phyloP scores from a whole-genome alignment of 2,888 invertebrate species.

The Idaea biselata region DNA sequence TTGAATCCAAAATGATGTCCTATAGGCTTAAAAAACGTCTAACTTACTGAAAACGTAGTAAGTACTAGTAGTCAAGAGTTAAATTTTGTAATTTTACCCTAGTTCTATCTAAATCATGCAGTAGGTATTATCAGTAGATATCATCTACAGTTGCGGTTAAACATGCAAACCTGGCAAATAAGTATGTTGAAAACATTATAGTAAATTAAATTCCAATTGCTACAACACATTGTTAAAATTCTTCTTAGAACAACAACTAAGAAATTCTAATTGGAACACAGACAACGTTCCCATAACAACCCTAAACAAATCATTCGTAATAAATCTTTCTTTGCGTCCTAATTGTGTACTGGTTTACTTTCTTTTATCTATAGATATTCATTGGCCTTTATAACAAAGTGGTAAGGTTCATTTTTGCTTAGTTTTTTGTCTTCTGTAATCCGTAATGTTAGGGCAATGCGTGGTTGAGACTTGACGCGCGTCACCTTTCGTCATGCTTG shows the following conservation, averaged over 20 bases:
- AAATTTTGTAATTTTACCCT: no score
- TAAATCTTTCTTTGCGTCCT: constrained; percentile 57
- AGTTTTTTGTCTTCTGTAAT: constrained; percentile 32
- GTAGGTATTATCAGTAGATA: no score
- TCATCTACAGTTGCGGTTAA: no score
- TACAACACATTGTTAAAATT: background rate
- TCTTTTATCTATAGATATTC: constrained; percentile 27
- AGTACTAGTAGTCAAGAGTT: no score
- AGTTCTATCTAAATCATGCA: no score
- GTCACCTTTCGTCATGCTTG: constrained; percentile 69
- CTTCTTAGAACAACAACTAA: background rate
- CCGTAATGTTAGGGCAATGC: constrained; percentile 38
- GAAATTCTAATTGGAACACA: background rate
- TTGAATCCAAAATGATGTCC: no score
- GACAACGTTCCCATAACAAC: constrained; percentile 17
- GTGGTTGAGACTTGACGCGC: constrained; percentile 67
- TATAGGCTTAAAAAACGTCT: no score
- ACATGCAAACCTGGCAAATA: no score
- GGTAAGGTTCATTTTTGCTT: constrained; percentile 29
- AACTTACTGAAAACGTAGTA: no score
- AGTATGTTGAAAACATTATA: no score
- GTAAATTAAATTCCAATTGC: no score
- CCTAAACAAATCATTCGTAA: constrained; percentile 41
- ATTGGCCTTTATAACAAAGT: constrained; percentile 10
- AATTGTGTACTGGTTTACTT: constrained; percentile 46